Conservation (phyloP, 1,140 invertebrate genomes). For the Pseudoatta argentina region DNA sequence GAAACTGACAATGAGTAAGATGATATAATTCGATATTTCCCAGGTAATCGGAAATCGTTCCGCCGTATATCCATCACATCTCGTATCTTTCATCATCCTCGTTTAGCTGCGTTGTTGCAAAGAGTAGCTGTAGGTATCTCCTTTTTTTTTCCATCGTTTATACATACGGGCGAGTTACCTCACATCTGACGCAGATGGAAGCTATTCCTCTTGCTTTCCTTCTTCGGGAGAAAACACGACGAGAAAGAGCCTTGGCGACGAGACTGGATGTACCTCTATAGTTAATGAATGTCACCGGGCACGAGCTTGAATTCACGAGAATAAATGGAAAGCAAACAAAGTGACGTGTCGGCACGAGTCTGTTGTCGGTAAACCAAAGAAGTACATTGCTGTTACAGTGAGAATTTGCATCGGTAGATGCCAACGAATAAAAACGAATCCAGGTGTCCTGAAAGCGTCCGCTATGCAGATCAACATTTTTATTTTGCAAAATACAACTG, state of each 20-base stretch:
- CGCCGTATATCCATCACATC: neutral
- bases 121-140: neutral
- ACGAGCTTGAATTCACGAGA: slow-evolving; percentile 42
- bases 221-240: slow-evolving; percentile 7
- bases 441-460: neutral
- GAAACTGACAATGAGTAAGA: neutral
- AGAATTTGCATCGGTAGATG: slow-evolving; percentile 53
- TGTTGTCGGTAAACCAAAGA: slow-evolving; percentile 38
- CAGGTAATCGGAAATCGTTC: slow-evolving; percentile 30
- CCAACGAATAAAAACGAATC: neutral
- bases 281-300: slow-evolving; percentile 53
- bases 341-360: slow-evolving; percentile 48
- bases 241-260: neutral
- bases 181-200: neutral
- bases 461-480: slow-evolving; percentile 16
- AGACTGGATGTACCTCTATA: slow-evolving; percentile 23
- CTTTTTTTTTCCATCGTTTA: neutral
- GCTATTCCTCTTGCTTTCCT: neutral
- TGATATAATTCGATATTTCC: neutral
- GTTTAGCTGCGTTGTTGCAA: neutral
- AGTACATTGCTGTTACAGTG: slow-evolving; percentile 40
- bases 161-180: neutral
- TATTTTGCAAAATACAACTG: slow-evolving; percentile 14
- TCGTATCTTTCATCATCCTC: neutral
- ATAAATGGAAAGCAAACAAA: slow-evolving; percentile 62